A percentile compares a stretch with the other conserved stretches of the same genome.
These are phyloP conservation scores for Bubo bubo DNA, from an alignment of 2,113 vertebrate genomes.

Conservation along the genomic window DNA sequence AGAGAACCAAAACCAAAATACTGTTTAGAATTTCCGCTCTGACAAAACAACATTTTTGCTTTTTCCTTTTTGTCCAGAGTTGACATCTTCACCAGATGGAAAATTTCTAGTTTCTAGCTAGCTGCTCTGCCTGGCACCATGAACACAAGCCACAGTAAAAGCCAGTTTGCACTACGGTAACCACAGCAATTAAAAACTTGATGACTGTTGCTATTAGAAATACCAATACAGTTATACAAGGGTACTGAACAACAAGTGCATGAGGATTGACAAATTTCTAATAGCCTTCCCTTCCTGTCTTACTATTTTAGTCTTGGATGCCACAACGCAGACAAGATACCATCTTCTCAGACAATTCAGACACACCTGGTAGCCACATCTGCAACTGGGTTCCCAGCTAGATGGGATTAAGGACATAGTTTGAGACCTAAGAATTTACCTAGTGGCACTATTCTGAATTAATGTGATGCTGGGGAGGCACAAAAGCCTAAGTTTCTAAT, in stretches of 20 bases:
- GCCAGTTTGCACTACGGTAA: neutral
- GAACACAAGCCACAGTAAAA: neutral
- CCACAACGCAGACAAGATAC: neutral
- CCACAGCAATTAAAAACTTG: neutral
- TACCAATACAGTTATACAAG: neutral
- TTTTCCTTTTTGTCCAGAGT: neutral
- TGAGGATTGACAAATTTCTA: neutral
- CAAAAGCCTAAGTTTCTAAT: rapidly evolving
- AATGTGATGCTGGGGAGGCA: neutral
- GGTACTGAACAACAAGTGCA: neutral
- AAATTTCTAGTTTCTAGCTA: neutral
- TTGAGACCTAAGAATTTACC: neutral
- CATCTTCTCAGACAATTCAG: neutral
- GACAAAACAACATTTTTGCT: neutral
- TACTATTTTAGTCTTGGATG: neutral
- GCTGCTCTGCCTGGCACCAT: neutral
- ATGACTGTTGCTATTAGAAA: neutral
- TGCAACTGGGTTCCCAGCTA: neutral
- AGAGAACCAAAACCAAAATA: neutral
- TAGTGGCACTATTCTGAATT: neutral
- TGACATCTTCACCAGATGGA: neutral
- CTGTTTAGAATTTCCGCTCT: neutral
- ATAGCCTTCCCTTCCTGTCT: neutral
- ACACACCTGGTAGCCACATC: neutral
- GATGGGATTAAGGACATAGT: neutral